Evolutionary conservation across 2,797 vertebrate species (phyloP).

Genomic region (Phyllotis vaccarum): DNA sequence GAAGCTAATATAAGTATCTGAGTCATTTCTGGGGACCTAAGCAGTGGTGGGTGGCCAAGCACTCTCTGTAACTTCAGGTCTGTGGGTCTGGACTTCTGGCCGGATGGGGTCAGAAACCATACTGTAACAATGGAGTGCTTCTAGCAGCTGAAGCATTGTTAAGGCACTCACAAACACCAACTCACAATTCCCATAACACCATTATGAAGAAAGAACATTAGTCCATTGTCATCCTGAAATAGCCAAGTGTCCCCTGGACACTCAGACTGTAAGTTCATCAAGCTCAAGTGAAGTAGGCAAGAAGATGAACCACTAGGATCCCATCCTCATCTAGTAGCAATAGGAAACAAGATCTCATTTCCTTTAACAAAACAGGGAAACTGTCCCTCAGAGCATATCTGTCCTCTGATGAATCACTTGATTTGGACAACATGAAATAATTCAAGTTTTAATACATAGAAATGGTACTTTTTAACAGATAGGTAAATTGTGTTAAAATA

Average conservation of each 20-base stretch:
- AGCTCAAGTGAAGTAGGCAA: not conserved
- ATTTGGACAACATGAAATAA: conserved; percentile 7
- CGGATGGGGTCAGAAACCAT: no score
- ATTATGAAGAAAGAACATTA: not conserved
- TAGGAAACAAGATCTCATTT: not conserved
- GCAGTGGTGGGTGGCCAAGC: no score
- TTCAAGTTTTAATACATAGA: not conserved
- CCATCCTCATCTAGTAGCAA: not conserved
- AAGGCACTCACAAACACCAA: not conserved
- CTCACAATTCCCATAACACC: not conserved
- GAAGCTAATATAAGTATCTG: no score
- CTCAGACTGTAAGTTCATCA: not conserved
- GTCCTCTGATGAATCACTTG: not conserved
- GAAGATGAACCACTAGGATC: not conserved
- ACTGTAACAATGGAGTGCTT: conserved; percentile 11
- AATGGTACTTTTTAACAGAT: not conserved
- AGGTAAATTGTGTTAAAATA: not conserved
- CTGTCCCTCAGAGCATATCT: not conserved
- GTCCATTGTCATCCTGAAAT: no score
- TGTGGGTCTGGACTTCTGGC: no score
- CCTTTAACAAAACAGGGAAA: not conserved
- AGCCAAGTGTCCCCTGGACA: not conserved
- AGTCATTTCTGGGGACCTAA: no score
- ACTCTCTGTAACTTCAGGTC: no score
- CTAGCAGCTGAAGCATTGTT: not conserved